Evolutionary conservation across 2,888 invertebrate genomes (phyloP), one percentile per base, ranked within the genome.

Genomic region (Pyrrhosoma nymphula): DNA sequence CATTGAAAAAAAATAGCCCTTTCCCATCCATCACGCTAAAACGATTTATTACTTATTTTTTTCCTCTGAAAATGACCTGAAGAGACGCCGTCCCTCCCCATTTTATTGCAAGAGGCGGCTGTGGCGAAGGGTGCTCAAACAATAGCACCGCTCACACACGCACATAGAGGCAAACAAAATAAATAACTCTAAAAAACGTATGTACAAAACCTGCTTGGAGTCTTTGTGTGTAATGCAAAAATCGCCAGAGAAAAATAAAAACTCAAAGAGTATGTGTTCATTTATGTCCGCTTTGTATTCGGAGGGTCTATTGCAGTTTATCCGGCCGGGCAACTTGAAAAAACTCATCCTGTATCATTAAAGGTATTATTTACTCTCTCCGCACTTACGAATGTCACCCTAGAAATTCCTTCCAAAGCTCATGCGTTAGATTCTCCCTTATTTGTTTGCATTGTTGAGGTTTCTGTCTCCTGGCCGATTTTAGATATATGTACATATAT

Each of bases 161-260:
- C 93, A 69, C 69, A 69, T 69, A 69, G 93, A 93, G 93, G 93
- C 93, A 93, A 93, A 93, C 69, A 69, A 93, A 93, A 93, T 93
- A 93, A 93, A 93, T 93, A 69, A 93, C 93, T 63, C 93, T 93
- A 93, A 93, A 93, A 89, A 93, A 93, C 63, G 69, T 93, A 93
- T 93, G 93, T 93, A 93, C 93, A 93, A 93, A 93, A 93, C 35
- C 69, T 82, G 82, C 35, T 39, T 93, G 93, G 93, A 93, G 63
- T 63, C 63, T 75, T 93, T 93, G 93, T 47, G 69, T 69, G 93
- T 63, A 69, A 93, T 93, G 93, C 93, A 93, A 75, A 93, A 69
- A 93, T 75, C 47, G 93, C 69, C 93, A 56, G 89, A 89, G 55
- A 89, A 89, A 89, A 89, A 89, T 89, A 89, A 89, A 47, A 89